Evolutionary conservation across 2,888 invertebrate species (phyloP), one percentile per base, ranked within the genome.

Genomic region (Folsomia candida): DNA sequence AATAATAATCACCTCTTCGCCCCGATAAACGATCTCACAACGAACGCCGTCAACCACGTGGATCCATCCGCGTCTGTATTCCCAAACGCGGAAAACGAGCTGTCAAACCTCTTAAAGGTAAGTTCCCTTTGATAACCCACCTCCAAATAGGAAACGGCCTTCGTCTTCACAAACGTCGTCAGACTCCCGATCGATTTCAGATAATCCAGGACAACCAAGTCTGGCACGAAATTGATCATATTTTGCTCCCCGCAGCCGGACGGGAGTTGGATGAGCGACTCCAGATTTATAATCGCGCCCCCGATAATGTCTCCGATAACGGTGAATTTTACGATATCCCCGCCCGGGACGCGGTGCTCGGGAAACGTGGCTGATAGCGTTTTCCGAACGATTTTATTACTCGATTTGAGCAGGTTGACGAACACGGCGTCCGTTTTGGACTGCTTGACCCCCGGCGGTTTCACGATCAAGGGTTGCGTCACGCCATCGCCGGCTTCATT

Each of bases 51-150:
- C 71, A 94, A 84, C 96, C 95, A 92, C 74, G 94, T 88, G 82
- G 94, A 87, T 82, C 93, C 87, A 81, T 85, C 84, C 78, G 87
- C 80, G 84, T 91, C 87, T 79, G 87, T 81, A 80, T 87, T 84
- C 20, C 93, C 93, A 82, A 94, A 94, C 79, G 93, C 87, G 84
- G 91, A 88, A 83, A 96, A 98, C 0, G 96, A 96, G 0, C 96
- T 95, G 82, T 97, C 96, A 0, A 85, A 82, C 72, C 91, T 89
- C 68, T 90, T 88, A 83, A 91, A 98, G 1, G 91, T 93, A 81
- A 97, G 86, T 81, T 97, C 89, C 73, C 93, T 88, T 82, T 98
- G 97, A 83, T 96, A 97, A 2, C 95, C 94, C 22, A 88, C 85
- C 77, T 94, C 92, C 82, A 96, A 88, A 80, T 87, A 87, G 4